Base-by-base conservation (phyloP, 2,888 invertebrate genomes). In the Dicycla oo region DNA sequence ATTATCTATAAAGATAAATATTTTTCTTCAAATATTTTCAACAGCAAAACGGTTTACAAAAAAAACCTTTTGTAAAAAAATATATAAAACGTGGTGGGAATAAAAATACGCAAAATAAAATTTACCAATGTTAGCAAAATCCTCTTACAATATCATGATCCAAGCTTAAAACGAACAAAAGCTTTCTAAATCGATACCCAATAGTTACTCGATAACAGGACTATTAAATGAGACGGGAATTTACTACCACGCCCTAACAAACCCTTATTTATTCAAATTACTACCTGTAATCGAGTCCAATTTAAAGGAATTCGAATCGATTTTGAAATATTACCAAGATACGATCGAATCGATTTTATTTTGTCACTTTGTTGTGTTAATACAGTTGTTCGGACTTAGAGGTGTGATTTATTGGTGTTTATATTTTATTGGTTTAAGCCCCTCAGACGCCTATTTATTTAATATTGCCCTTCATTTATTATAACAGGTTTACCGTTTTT, bases 201-300 rank as follows among this genome's bases (percentile, higher is more conserved):
- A 53, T 64, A 69, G 66, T 69, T 57, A 54, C 5, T 40, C 73
- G 85, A 88, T 88, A 90, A 91, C 89, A 88, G 87, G 78, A 72
- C 90, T 87, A 91, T 92, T 93, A 93, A 90, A 89, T 83, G 65
- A 77, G 90, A 89, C 90, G 78, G 81, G 75, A 86, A 93, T 93
- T 91, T 92, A 92, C 86, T 86, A 83, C 75, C 82, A 69, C 74
- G 69, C 77, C 78, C 82, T 78, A 77, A 76, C 78, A 88, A 86
- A 85, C 89, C 90, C 90, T 90, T 90, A 89, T 89, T 91, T 90
- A 91, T 89, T 91, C 89, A 89, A 90, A 91, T 89, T 87, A 91
- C 89, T 83, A 86, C 88, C 90, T 84, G 86, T 86, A 88, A 90
- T 87, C 86, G 84, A 81, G 67, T 69, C 64, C 85, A 77, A 83